Percentiles rank a stretch among this genome's conserved stretches.
Conservation (phyloP, 2,113 vertebrate genomes). For the Dasyprocta punctata region DNA sequence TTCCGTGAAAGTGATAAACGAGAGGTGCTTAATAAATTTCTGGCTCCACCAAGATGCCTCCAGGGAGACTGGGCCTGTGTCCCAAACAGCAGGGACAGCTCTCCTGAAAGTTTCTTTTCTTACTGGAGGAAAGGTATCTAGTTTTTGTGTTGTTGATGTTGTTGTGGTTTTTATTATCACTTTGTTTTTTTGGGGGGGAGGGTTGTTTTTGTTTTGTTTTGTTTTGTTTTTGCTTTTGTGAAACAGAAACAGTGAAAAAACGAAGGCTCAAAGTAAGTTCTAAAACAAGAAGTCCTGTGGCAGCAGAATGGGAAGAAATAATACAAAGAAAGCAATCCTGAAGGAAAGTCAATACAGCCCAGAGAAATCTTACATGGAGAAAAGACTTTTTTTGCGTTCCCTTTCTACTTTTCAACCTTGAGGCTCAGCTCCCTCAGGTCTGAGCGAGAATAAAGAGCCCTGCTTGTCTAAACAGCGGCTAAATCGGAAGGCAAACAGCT, state of each 20-base stretch:
- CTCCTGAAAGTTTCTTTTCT: background rate
- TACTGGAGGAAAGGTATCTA: background rate
- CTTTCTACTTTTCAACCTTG: conserved; percentile 77
- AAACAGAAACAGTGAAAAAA: background rate
- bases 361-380: background rate
- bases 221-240: background rate
- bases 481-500: conserved; percentile 85
- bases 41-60: background rate
- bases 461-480: conserved; percentile 83
- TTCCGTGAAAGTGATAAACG: background rate
- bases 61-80: background rate
- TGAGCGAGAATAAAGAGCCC: conserved; percentile 75
- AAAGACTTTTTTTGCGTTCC: background rate
- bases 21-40: background rate
- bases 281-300: background rate
- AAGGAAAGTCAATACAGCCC: background rate
- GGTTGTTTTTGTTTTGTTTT: too few relatives aligned
- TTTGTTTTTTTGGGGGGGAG: background rate
- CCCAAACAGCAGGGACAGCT: background rate
- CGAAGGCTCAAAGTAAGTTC: background rate
- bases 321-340: background rate
- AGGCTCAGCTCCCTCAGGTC: conserved; percentile 68
- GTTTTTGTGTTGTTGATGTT: background rate
- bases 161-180: background rate
- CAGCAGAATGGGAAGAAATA: background rate